Conservation (phyloP, 2,888 invertebrate genomes). For the Drosophila gaucha region DNA sequence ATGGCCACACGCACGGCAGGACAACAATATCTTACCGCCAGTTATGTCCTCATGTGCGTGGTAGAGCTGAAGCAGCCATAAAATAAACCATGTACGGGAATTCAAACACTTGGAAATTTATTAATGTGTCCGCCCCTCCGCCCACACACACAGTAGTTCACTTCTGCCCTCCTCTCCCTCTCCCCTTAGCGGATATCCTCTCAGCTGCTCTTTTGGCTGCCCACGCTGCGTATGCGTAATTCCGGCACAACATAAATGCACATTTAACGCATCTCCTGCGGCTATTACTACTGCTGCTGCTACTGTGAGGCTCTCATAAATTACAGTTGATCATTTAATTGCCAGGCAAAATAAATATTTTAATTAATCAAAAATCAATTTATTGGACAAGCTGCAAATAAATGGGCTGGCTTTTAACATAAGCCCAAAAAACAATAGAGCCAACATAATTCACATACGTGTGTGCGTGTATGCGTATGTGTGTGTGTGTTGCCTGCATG, state of each 20-base stretch:
- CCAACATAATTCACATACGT: constrained; percentile 22
- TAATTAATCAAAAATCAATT: constrained; percentile 61
- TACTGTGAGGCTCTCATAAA: constrained; percentile 26
- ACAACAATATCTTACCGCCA: constrained; percentile 71
- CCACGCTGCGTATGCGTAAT: constrained; percentile 29
- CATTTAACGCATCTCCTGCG: constrained; percentile 43
- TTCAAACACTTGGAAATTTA: constrained; percentile 72
- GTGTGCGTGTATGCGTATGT: constrained; percentile 1
- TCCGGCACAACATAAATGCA: constrained; percentile 27
- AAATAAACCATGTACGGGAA: constrained; percentile 62
- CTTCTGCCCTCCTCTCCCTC: background rate
- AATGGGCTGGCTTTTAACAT: background rate
- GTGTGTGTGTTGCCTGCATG: constrained; percentile 36
- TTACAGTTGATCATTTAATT: constrained; percentile 48
- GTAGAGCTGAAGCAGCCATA: constrained; percentile 56
- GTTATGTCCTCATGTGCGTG: constrained; percentile 61
- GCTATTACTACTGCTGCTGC: background rate
- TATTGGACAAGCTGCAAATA: constrained; percentile 10
- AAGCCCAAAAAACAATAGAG: constrained; percentile 37
- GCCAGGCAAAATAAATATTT: constrained; percentile 50
- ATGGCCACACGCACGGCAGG: constrained; percentile 76
- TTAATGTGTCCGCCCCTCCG: constrained; percentile 50
- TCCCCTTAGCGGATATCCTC: background rate
- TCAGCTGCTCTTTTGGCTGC: background rate
- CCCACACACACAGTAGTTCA: background rate